Base-by-base conservation (phyloP, 2,797 vertebrate genomes). In the Arnoldichthys spilopterus region DNA sequence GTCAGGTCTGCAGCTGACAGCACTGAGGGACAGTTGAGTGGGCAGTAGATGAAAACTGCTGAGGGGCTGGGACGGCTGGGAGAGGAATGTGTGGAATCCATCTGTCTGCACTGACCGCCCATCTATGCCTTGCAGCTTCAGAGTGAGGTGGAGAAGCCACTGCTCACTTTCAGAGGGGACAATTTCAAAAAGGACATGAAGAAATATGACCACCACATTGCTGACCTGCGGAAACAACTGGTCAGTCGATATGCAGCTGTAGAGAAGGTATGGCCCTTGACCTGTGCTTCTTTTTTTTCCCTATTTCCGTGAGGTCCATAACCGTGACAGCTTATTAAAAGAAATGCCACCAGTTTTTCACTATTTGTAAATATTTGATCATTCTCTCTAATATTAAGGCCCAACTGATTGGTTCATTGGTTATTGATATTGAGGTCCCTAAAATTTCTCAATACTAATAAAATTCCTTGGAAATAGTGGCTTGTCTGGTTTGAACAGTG, bases 151-250 rank as follows among this genome's bases (percentile, higher is more conserved):
- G 98, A 99, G 87, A 99, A 97, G 71, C 98, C 97, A 0, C 74
- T 99, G 64, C 93, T 99, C 80, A 96, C 93, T 5, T 99, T 98
- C 88, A 92, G 97, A 13, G 95, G 95, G 0, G 97, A 99, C 89
- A 96, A 96, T 91, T 99, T 99, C 87, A 98, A 99, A 90, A 99
- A 99, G 83, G 98, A 99, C 89, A 94, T 99, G 95, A 99, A 98
- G 63, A 99, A 98, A 90, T 98, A 96, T 7, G 98, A 99, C 89
- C 97, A 99, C 85, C 96, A 98, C 87, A 96, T 99, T 2, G 92
- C 96, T 0, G 97, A 98, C 89, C 86, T 98, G 32, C 90, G 97
- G 82, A 99, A 99, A 90, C 98, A 98, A 86, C 94, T 99, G 28
- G 93, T 95, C 51, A 96, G 95, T 85, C 96, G 97, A 76, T 97